phyloP scores from a whole-genome alignment of 2,888 invertebrate species.

The Harpalus rubripes region DNA sequence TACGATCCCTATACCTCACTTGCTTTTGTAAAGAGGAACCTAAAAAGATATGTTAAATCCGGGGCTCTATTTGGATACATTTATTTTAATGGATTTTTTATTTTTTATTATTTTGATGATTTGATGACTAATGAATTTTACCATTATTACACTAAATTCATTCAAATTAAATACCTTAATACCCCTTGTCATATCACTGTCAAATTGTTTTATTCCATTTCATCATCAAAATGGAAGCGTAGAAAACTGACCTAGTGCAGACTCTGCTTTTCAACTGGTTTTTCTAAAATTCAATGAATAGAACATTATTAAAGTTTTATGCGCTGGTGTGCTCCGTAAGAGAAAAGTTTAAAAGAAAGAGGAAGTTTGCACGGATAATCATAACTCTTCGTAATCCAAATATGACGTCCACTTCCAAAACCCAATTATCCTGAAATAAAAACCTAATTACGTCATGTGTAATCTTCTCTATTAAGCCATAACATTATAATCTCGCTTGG shows the following conservation, averaged over 20 bases:
- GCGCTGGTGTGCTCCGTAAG: neutral
- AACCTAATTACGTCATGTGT: slow-evolving; percentile 27
- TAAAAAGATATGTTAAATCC: too few relatives aligned
- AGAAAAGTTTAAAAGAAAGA: slow-evolving; percentile 12
- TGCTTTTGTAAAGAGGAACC: too few relatives aligned
- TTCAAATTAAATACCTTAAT: too few relatives aligned
- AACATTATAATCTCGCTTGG: slow-evolving; percentile 26
- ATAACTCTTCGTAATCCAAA: slow-evolving; percentile 39
- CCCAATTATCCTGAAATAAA: slow-evolving; percentile 47
- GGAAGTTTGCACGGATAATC: neutral
- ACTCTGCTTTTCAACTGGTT: neutral
- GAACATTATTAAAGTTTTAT: neutral
- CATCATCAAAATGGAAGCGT: neutral
- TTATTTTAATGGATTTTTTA: too few relatives aligned
- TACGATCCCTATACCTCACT: too few relatives aligned
- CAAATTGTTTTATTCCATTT: too few relatives aligned
- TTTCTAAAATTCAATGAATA: neutral
- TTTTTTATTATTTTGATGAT: too few relatives aligned
- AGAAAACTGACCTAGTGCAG: neutral
- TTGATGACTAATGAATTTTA: too few relatives aligned
- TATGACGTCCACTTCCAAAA: slow-evolving; percentile 27
- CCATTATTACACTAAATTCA: too few relatives aligned
- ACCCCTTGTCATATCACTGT: too few relatives aligned
- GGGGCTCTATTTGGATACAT: too few relatives aligned
- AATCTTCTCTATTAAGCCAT: slow-evolving; percentile 22